These are phyloP conservation scores for Drosophila rhopaloa DNA, from an alignment of 1,140 invertebrate species.

Conservation along the genomic window DNA sequence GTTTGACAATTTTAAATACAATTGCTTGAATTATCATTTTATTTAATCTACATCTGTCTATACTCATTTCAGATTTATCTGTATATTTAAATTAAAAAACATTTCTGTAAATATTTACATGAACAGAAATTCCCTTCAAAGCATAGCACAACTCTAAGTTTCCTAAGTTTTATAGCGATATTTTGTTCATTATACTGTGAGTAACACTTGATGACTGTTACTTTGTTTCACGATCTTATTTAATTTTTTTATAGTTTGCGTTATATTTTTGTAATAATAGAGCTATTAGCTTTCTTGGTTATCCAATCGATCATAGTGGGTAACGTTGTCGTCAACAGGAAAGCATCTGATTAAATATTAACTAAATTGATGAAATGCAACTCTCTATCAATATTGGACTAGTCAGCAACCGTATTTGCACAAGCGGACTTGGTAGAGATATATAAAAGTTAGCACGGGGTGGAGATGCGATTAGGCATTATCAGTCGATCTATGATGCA, in stretches of 20 bases:
- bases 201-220: too few relatives aligned
- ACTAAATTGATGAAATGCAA: constrained; percentile 40
- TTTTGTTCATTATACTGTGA: too few relatives aligned
- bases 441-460: constrained; percentile 45
- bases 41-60: too few relatives aligned
- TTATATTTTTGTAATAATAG: background rate
- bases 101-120: too few relatives aligned
- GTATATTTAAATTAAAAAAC: too few relatives aligned
- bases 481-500: constrained; percentile 42
- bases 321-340: constrained; percentile 1
- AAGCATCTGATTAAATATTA: constrained; percentile 69
- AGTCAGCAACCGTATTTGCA: constrained; percentile 2
- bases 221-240: background rate
- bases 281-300: constrained; percentile 12
- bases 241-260: background rate
- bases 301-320: constrained; percentile 17
- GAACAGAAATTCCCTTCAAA: too few relatives aligned
- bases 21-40: too few relatives aligned
- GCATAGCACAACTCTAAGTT: too few relatives aligned
- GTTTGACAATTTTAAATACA: too few relatives aligned
- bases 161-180: too few relatives aligned
- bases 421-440: background rate
- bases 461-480: constrained; percentile 17
- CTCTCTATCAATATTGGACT: constrained; percentile 46
- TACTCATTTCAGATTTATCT: too few relatives aligned